Evolutionary conservation across 30 jellyfish, hydroid and myxozoan species (phyloP).

Genomic region (Hydra vulgaris): DNA sequence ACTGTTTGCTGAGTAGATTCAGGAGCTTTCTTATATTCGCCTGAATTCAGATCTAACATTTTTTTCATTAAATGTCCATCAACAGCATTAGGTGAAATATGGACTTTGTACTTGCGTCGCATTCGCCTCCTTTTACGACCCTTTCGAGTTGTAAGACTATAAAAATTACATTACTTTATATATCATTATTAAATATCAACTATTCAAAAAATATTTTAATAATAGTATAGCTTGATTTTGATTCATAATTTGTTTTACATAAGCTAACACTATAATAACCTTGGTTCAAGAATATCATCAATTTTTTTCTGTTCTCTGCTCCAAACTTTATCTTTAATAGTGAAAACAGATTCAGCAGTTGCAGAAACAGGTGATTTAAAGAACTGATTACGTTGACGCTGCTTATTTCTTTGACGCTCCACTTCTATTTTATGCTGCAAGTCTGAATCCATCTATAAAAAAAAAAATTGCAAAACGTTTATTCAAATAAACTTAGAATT

Average conservation of each 20-base stretch:
- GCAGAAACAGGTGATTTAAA: constrained; percentile 4
- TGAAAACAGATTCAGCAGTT: constrained; percentile 34
- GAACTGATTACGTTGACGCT: constrained; percentile 55
- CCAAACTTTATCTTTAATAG: constrained; percentile 29
- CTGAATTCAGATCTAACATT: not conserved
- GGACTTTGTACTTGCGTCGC: constrained; percentile 69
- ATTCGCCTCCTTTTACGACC: constrained; percentile 52
- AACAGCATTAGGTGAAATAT: constrained; percentile 39
- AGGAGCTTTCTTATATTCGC: not conserved
- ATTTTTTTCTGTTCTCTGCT: constrained; percentile 60
- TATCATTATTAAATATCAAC: not conserved
- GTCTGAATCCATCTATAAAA: constrained; percentile 42
- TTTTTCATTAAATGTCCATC: not conserved
- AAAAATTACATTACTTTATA: not conserved
- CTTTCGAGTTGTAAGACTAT: constrained; percentile 38
- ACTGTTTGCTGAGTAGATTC: not conserved
- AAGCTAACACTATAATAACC: constrained; percentile 13
- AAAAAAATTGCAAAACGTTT: not conserved
- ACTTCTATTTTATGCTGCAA: constrained; percentile 70
- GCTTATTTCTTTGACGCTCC: constrained; percentile 83
- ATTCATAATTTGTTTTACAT: not conserved
- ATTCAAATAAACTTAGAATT: not conserved
- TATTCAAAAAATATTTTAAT: too few relatives aligned
- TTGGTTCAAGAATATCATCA: constrained; percentile 72
- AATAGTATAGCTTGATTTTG: too few relatives aligned